Percentiles rank a stretch among this genome's conserved stretches.
Conservation (phyloP, 92 coral and sea anemone species). For the Palythoa caribaeorum region DNA sequence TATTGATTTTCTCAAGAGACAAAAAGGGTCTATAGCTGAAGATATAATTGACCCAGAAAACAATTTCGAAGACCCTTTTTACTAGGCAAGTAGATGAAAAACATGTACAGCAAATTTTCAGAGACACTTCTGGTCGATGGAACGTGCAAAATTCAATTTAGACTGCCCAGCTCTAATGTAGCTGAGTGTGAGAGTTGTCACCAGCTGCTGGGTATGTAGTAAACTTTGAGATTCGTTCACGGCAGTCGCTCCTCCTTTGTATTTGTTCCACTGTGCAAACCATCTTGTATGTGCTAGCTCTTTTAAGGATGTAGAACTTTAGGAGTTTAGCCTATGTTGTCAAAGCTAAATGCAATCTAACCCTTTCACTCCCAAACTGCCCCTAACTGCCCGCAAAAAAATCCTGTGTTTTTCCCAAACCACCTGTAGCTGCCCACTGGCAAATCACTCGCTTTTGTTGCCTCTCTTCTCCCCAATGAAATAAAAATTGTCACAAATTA, state of each 20-base stretch:
- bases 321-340: too few species aligned
- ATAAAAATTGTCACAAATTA: neutral
- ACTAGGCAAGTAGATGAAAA: constrained; percentile 56
- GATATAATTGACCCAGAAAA: constrained; percentile 65
- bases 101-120: constrained; percentile 59
- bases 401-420: neutral
- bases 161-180: too few species aligned
- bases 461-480: neutral
- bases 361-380: constrained; percentile 1
- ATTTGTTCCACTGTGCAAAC: too few species aligned
- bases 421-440: neutral
- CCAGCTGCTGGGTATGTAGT: too few species aligned
- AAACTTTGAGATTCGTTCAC: too few species aligned
- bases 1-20: constrained; percentile 40
- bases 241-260: too few species aligned
- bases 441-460: neutral
- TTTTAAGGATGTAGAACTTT: too few species aligned
- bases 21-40: constrained; percentile 56
- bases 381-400: neutral
- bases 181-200: too few species aligned
- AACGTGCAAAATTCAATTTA: too few species aligned
- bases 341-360: neutral
- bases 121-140: constrained; percentile 65
- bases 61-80: constrained; percentile 72
- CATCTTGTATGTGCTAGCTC: too few species aligned